phyloP scores from a whole-genome alignment of 1,140 invertebrate species.

The Vollenhovia emeryi region DNA sequence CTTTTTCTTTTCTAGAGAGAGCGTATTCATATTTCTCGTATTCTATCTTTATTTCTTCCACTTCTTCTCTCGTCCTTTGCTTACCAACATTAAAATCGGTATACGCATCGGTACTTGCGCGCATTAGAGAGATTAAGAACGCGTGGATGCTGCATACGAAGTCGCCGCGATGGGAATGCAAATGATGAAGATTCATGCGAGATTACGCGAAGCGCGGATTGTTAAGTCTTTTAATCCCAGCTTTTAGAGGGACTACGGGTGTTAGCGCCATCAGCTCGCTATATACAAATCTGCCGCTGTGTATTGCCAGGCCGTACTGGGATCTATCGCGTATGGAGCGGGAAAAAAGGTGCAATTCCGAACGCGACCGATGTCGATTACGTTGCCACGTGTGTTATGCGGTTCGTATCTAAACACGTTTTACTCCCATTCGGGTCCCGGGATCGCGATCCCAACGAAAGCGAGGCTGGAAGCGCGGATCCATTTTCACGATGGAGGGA shows the following conservation, averaged over 20 bases:
- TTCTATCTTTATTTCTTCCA: neutral
- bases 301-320: constrained; percentile 5
- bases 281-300: constrained; percentile 41
- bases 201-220: constrained; percentile 72
- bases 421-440: neutral
- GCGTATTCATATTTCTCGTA: neutral
- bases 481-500: neutral
- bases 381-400: neutral
- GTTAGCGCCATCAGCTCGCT: constrained; percentile 15
- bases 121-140: constrained; percentile 38
- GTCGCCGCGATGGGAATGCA: constrained; percentile 53
- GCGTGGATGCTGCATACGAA: neutral
- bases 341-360: constrained; percentile 38
- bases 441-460: neutral
- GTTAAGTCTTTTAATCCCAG: constrained; percentile 71
- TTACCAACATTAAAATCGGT: constrained; percentile 16
- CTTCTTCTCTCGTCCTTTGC: neutral
- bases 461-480: neutral
- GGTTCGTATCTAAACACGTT: constrained; percentile 39
- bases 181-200: constrained; percentile 74
- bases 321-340: neutral
- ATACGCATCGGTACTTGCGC: constrained; percentile 3
- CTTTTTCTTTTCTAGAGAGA: too few species aligned
- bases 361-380: constrained; percentile 20
- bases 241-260: constrained; percentile 52